phyloP scores from a whole-genome alignment of 1,140 invertebrate genomes.

The Oncopodura yosiiana region DNA sequence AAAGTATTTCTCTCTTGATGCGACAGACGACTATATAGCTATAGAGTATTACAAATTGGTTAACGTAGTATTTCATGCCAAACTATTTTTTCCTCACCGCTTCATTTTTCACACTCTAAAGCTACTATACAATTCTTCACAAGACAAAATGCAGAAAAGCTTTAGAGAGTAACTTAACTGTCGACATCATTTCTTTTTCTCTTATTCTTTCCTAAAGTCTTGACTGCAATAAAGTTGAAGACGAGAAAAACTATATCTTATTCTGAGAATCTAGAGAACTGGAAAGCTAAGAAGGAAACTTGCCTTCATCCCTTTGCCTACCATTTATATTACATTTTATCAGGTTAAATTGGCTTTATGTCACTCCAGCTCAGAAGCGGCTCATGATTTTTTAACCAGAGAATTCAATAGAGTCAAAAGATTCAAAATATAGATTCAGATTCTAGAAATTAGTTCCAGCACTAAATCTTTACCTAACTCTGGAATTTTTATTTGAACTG shows the following conservation, averaged over 20 bases:
- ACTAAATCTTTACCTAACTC: too few relatives aligned
- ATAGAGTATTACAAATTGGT: slow-evolving; percentile 34
- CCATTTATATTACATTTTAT: slow-evolving; percentile 28
- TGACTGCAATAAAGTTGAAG: background rate
- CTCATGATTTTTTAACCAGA: too few relatives aligned
- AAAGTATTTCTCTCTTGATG: too few relatives aligned
- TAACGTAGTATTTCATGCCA: slow-evolving; percentile 33
- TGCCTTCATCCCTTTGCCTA: slow-evolving; percentile 4
- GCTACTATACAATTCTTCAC: background rate
- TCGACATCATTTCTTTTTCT: slow-evolving; percentile 11
- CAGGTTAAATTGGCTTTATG: slow-evolving; percentile 30
- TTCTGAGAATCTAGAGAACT: background rate
- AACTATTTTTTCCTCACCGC: slow-evolving; percentile 36
- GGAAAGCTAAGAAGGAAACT: background rate
- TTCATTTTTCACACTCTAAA: slow-evolving; percentile 35
- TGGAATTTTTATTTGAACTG: slow-evolving; percentile 10
- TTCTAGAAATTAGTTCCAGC: too few relatives aligned
- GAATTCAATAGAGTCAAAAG: too few relatives aligned
- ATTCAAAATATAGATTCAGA: too few relatives aligned
- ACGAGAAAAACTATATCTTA: background rate
- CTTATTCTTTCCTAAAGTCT: background rate
- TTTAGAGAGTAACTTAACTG: background rate
- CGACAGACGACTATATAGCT: too few relatives aligned
- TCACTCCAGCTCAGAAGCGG: slow-evolving; percentile 24
- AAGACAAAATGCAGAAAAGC: background rate